Conservation (phyloP, 2,888 invertebrate species). For the Phania funesta region DNA sequence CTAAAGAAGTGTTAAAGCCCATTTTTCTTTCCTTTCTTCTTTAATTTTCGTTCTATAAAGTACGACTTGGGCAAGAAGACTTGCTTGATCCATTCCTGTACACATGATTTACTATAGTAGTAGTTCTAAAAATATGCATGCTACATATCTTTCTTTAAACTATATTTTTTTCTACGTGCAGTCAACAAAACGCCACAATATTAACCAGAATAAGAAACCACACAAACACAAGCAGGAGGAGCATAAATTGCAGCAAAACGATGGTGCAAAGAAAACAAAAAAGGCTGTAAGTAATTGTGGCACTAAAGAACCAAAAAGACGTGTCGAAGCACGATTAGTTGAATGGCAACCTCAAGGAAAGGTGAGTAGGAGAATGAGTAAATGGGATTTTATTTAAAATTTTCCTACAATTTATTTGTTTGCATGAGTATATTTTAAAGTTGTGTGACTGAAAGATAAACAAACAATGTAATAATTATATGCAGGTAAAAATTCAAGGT, state of each 20-base stretch:
- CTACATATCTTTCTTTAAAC: neutral
- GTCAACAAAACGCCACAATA: constrained; percentile 54
- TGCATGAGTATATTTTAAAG: neutral
- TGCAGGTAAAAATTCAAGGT: constrained; percentile 79
- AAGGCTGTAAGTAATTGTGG: constrained; percentile 81
- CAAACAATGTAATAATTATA: constrained; percentile 44
- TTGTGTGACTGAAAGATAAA: constrained; percentile 35
- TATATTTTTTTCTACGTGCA: constrained; percentile 5
- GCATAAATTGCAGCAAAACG: constrained; percentile 75
- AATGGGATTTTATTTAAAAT: constrained; percentile 21
- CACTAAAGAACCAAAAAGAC: constrained; percentile 82
- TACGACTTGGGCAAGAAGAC: too few relatives aligned
- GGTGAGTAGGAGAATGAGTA: constrained; percentile 69
- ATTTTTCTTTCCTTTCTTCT: too few relatives aligned
- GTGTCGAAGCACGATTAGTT: constrained; percentile 81
- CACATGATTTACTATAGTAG: too few relatives aligned
- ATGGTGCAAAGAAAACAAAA: constrained; percentile 79
- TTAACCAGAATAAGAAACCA: constrained; percentile 61
- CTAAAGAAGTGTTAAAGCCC: too few relatives aligned
- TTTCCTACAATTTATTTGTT: neutral
- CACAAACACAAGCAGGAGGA: constrained; percentile 65
- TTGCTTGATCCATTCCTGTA: too few relatives aligned
- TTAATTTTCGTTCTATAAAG: too few relatives aligned
- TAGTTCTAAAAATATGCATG: too few relatives aligned
- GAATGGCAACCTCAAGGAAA: constrained; percentile 84